A percentile compares a stretch with the other conserved stretches of the same genome.
phyloP scores from a whole-genome alignment of 2,797 vertebrate genomes.

The Prionace glauca region DNA sequence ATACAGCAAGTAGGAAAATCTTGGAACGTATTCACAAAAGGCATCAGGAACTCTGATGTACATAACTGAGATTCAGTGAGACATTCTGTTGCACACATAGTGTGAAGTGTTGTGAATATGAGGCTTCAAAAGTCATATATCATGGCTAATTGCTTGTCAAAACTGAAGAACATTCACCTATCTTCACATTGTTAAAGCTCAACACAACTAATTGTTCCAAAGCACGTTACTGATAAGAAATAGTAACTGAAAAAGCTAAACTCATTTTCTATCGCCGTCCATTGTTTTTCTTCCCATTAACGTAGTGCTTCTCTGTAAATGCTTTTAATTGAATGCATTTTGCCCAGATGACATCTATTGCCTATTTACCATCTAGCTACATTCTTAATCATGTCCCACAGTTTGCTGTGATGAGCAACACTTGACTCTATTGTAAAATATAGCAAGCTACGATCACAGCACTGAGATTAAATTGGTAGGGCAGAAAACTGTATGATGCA shows the following conservation, averaged over 20 bases:
- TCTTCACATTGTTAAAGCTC: conserved; percentile 29
- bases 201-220: conserved; percentile 20
- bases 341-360: conserved; percentile 7
- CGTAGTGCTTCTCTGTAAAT: conserved; percentile 11
- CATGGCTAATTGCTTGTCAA: conserved; percentile 27
- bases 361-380: background rate
- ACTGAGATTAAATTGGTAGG: background rate
- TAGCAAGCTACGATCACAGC: background rate
- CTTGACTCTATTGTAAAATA: background rate
- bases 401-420: background rate
- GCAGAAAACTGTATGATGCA: background rate
- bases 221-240: conserved; percentile 7
- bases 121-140: background rate
- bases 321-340: background rate
- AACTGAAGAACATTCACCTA: background rate
- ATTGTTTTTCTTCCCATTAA: background rate
- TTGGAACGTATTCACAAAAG: background rate
- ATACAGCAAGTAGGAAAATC: background rate
- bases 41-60: background rate
- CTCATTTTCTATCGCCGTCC: background rate
- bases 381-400: conserved; percentile 26
- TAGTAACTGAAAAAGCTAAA: background rate
- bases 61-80: background rate
- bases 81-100: background rate
- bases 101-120: conserved; percentile 16